Base-by-base conservation (phyloP, 2,113 vertebrate species). In the Microcebus ravelobensis region DNA sequence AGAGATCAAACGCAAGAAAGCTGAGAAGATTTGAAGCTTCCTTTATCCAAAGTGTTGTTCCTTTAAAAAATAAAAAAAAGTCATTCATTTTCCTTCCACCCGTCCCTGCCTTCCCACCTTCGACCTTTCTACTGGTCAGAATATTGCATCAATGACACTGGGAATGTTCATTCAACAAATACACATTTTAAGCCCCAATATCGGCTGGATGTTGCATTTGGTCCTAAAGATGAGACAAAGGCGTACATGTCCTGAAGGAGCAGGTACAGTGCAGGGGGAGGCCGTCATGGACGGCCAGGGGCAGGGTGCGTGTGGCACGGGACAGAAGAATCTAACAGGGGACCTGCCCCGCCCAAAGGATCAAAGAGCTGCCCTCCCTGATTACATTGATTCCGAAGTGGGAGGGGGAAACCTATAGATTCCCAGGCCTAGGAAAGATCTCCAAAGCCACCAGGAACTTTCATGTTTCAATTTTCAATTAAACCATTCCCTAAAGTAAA, bases 291-390 rank as follows among this genome's bases (percentile, higher is more conserved):
- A 25, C 31, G 29, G 15, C 11, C 11, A 1, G 0, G 1, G 23
- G 20, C 5, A 57, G 57, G n/a, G 42, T 3, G 42, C 42, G 1
- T 5, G 2, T 3, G 20, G 39, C 7, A 4, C 1, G 0, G 1
- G 25, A 6, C 0, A 13, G 8, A 65, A 20, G 14, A 13, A 4
- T 21, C 71, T 45, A 34, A 36, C 17, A 13, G 81, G 34, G 34
- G 79, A n/a, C 0, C 42, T 11, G 17, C 23, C 76, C 25, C 61
- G 52, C 55, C 21, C 8, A 3, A 14, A 27, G 52, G 45, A 12
- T 29, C 42, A 3, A 42, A 20, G 12, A 34, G 2, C 21, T 11
- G 25, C 21, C 17, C 27, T 79, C 29, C 8, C 29, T 12, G 1
- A 8, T 4, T n/a, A 14, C 6, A 36, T 9, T 42, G 67, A n/a